Evolutionary conservation across 92 coral and sea anemone genomes (phyloP).

Genomic region (Bergia puertoricense): DNA sequence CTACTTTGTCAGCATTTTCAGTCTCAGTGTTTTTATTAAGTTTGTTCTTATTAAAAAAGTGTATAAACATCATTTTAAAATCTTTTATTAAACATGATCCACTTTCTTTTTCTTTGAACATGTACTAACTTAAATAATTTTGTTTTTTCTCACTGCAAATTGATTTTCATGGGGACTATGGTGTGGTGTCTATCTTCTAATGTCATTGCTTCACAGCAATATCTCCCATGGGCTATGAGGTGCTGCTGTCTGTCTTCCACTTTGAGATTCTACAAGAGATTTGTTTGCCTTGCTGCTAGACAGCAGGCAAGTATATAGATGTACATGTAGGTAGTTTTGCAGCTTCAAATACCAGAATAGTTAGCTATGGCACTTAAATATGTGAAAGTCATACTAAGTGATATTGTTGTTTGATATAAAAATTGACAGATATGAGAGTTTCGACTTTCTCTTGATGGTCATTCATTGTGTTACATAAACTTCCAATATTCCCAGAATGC

Average conservation of each 20-base stretch:
- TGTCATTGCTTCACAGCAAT: constrained; percentile 16
- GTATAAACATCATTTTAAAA: no score
- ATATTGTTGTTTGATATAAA: constrained; percentile 4
- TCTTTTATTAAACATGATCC: no score
- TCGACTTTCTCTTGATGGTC: background rate
- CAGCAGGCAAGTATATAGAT: no score
- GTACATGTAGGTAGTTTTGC: no score
- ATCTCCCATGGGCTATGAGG: constrained; percentile 17
- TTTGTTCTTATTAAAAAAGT: no score
- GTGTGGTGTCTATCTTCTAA: background rate
- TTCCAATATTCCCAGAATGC: constrained; percentile 19
- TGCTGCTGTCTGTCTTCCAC: background rate
- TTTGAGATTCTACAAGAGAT: constrained; percentile 20
- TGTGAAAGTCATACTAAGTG: background rate
- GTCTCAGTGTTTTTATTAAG: no score
- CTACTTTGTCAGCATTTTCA: no score
- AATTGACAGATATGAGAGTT: background rate
- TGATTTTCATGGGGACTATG: no score
- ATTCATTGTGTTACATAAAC: constrained; percentile 33
- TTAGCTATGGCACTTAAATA: background rate
- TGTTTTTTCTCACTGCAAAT: no score
- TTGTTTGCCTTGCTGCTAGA: constrained; percentile 27
- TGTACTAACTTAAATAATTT: no score
- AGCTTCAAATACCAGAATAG: background rate
- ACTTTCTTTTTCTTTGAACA: no score